Conservation (phyloP, 2,113 vertebrate genomes). For the Ophthalmolycus amberensis region DNA sequence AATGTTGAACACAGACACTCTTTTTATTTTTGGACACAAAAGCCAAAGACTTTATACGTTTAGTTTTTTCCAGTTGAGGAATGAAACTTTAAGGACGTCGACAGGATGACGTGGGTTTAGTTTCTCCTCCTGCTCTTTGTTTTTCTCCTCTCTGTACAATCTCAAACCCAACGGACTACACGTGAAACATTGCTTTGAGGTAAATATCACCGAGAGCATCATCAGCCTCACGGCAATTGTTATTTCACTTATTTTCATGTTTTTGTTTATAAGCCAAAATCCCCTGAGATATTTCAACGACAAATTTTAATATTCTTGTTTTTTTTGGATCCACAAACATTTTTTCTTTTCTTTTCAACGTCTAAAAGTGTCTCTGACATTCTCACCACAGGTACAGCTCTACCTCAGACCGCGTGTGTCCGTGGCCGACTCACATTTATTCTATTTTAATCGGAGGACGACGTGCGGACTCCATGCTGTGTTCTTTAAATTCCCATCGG, state of each 20-base stretch:
- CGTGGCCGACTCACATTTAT: slow-evolving; percentile 41
- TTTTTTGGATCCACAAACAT: not conserved
- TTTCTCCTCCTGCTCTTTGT: slow-evolving; percentile 37
- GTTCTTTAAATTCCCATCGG: slow-evolving; percentile 43
- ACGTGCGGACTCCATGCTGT: slow-evolving; percentile 68
- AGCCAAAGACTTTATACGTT: slow-evolving; percentile 79
- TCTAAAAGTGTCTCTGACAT: slow-evolving; percentile 65
- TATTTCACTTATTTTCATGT: slow-evolving; percentile 44
- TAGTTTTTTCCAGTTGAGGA: slow-evolving; percentile 17
- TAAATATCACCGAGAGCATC: slow-evolving; percentile 55
- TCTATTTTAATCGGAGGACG: slow-evolving; percentile 64
- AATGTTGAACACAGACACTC: slow-evolving; percentile 61
- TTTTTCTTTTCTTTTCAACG: slow-evolving; percentile 38
- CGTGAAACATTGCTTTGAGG: slow-evolving; percentile 39
- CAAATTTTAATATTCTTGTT: not conserved
- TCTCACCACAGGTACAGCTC: slow-evolving; percentile 75
- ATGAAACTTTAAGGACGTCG: slow-evolving; percentile 46
- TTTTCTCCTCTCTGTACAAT: slow-evolving; percentile 60
- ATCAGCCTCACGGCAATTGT: slow-evolving; percentile 56
- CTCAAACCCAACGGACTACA: slow-evolving; percentile 49
- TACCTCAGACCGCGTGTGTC: slow-evolving; percentile 79
- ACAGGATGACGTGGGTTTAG: slow-evolving; percentile 27
- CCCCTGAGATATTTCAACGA: slow-evolving; percentile 42
- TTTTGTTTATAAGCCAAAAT: slow-evolving; percentile 79
- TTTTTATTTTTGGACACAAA: slow-evolving; percentile 61